phyloP scores from a whole-genome alignment of 2,888 invertebrate genomes.

The Anaspis maculata region DNA sequence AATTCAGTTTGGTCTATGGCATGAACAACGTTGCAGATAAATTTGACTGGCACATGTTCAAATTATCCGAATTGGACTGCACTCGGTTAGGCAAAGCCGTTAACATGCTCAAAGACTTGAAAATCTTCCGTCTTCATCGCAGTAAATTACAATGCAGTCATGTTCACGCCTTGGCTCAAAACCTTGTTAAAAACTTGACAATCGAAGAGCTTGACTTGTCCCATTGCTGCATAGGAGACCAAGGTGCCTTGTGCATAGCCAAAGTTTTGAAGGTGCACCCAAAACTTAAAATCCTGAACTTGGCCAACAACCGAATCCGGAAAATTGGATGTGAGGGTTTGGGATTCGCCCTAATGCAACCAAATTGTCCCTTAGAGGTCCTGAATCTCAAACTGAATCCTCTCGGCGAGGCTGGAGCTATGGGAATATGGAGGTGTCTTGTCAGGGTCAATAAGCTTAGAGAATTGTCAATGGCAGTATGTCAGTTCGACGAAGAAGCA shows the following conservation, averaged over 20 bases:
- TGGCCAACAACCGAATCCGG: constrained; percentile 41
- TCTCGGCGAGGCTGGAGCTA: constrained; percentile 50
- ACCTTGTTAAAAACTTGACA: constrained; percentile 29
- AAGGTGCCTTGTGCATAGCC: constrained; percentile 55
- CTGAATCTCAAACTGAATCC: constrained; percentile 55
- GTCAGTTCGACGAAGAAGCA: constrained; percentile 47
- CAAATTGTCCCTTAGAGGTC: constrained; percentile 30
- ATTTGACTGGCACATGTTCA: constrained; percentile 53
- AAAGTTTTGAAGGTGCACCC: constrained; percentile 47
- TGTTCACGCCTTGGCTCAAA: constrained; percentile 50
- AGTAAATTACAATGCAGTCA: constrained; percentile 53
- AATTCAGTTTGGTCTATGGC: constrained; percentile 43
- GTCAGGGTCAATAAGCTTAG: constrained; percentile 49
- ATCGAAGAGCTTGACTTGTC: constrained; percentile 56
- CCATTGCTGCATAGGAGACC: constrained; percentile 55
- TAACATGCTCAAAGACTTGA: constrained; percentile 41
- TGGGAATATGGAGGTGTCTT: constrained; percentile 50
- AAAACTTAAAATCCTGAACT: constrained; percentile 44
- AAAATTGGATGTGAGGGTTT: constrained; percentile 33
- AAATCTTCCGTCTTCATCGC: constrained; percentile 49
- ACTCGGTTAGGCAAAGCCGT: constrained; percentile 45
- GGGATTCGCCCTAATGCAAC: constrained; percentile 32
- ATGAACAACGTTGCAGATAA: constrained; percentile 46
- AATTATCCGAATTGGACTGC: constrained; percentile 52
- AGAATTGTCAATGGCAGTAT: constrained; percentile 49